These are phyloP conservation scores for Strongylocentrotus purpuratus DNA, from an alignment of 35 echinoderm and acorn worm species.

Conservation along the genomic window DNA sequence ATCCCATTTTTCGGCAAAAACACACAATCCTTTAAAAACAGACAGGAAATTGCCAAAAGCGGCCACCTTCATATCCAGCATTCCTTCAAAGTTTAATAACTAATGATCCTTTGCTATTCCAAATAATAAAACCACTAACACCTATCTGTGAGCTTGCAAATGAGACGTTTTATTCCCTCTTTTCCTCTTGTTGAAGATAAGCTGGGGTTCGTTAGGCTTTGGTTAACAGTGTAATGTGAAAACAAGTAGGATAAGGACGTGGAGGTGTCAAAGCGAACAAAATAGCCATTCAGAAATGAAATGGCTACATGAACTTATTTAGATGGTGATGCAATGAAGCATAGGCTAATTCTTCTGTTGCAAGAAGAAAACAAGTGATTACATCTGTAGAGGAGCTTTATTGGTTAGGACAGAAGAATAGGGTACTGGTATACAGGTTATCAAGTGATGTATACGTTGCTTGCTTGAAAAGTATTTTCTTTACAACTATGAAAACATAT, in stretches of 20 bases:
- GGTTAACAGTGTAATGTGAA: background rate
- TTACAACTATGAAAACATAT: too few species aligned
- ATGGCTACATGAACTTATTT: background rate
- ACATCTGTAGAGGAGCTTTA: background rate
- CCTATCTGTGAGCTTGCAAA: background rate
- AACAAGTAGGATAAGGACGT: too few species aligned
- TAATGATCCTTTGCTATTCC: background rate
- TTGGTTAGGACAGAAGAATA: background rate
- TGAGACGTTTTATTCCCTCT: background rate
- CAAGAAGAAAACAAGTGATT: background rate
- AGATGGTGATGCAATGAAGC: background rate
- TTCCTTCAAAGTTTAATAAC: background rate
- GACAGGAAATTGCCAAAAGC: background rate
- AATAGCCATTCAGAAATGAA: background rate
- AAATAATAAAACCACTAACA: background rate
- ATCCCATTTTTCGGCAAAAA: background rate
- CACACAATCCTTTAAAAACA: background rate
- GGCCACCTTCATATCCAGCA: background rate
- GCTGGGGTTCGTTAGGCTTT: background rate
- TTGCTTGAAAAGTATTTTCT: too few species aligned
- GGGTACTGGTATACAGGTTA: background rate
- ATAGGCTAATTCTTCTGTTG: background rate
- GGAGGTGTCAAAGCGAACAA: background rate
- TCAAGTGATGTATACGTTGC: too few species aligned
- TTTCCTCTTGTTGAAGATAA: background rate